Conservation (phyloP, 2,113 vertebrate species). For the Pangasianodon hypophthalmus region DNA sequence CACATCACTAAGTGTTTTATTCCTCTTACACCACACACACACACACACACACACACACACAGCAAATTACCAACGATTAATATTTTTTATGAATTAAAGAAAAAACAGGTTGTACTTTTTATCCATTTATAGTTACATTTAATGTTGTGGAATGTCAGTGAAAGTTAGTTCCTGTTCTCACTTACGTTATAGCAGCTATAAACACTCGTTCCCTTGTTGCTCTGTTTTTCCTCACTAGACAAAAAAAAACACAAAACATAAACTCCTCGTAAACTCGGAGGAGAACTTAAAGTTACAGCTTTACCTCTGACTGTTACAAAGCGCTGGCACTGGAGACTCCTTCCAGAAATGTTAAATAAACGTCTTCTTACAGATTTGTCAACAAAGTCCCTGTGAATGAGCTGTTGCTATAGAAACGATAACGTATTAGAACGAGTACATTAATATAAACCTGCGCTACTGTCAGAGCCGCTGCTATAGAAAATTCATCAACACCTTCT, state of each 20-base stretch:
- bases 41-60: background rate
- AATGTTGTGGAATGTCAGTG: background rate
- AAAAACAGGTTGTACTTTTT: background rate
- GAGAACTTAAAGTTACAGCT: background rate
- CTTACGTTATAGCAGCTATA: background rate
- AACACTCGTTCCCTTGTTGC: background rate
- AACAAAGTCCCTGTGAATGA: background rate
- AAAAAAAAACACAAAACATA: background rate
- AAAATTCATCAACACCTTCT: background rate
- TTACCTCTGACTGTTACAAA: background rate
- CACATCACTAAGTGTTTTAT: background rate
- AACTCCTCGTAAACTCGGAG: no score
- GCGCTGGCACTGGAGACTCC: background rate
- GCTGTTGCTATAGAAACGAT: background rate
- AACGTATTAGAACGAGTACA: background rate
- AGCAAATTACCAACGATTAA: background rate
- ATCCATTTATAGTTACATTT: background rate
- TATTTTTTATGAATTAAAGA: background rate
- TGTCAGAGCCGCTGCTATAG: background rate
- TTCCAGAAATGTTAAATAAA: background rate
- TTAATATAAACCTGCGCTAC: background rate
- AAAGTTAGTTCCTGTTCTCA: background rate
- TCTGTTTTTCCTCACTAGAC: background rate
- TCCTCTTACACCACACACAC: background rate
- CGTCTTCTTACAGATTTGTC: background rate